Conservation (phyloP, 2,113 vertebrate species). For the Pionites leucogaster region DNA sequence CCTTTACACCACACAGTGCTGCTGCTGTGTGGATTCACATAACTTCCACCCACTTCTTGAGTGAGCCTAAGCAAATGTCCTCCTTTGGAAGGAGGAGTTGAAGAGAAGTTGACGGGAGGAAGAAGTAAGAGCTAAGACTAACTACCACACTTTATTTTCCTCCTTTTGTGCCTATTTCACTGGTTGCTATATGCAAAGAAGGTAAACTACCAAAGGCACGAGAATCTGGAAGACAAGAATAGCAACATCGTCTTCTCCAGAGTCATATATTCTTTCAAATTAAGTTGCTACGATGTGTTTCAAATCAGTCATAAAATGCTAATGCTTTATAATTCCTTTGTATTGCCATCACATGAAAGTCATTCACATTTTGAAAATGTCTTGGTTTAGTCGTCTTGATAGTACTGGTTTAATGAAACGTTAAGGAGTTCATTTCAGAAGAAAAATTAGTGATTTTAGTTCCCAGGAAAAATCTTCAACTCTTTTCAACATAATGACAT, state of each 20-base stretch:
- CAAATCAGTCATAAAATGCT: background rate
- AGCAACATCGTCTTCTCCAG: accelerated
- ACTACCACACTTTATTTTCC: background rate
- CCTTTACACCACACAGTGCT: background rate
- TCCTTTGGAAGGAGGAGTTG: background rate
- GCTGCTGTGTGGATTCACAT: background rate
- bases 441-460: background rate
- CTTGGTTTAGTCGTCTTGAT: background rate
- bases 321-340: background rate
- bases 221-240: background rate
- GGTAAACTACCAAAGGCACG: background rate
- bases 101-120: background rate
- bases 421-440: background rate
- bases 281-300: background rate
- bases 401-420: background rate
- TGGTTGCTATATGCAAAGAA: background rate
- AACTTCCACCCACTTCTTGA: background rate
- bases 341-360: background rate
- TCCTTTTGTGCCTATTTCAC: background rate
- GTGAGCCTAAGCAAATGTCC: background rate
- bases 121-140: background rate
- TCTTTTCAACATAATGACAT: background rate
- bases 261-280: background rate
- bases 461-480: background rate
- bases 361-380: background rate